Conservation (phyloP, 2,797 vertebrate genomes). For the Labeo calbasu region DNA sequence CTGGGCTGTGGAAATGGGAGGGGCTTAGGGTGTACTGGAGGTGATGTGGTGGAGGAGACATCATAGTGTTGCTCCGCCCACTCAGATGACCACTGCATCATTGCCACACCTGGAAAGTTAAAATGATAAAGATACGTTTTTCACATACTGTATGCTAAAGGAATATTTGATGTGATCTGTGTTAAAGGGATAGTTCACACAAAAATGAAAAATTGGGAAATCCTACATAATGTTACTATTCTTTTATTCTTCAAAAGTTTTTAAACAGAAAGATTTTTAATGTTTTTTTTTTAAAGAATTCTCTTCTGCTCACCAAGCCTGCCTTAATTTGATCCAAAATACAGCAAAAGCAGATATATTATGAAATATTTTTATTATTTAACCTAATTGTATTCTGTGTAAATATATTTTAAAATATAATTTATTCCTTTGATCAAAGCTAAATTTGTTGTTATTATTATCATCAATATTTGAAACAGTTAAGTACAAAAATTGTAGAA, state of each 20-base stretch:
- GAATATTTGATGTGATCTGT: background rate
- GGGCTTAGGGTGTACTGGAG: slow-evolving; percentile 86
- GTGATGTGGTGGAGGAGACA: slow-evolving; percentile 93
- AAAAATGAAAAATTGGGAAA: background rate
- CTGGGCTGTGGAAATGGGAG: slow-evolving; percentile 80
- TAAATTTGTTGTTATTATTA: too few species aligned
- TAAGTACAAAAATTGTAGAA: too few species aligned
- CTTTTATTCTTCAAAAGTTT: background rate
- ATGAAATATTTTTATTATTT: too few species aligned
- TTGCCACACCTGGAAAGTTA: slow-evolving; percentile 83
- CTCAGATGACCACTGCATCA: slow-evolving; percentile 99
- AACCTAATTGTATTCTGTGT: too few species aligned
- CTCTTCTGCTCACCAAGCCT: too few species aligned
- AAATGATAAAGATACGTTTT: slow-evolving; percentile 9
- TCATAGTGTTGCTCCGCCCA: slow-evolving; percentile 98
- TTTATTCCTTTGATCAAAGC: too few species aligned
- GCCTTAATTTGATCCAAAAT: too few species aligned
- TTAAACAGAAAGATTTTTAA: too few species aligned
- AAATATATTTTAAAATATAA: too few species aligned
- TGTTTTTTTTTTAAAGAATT: too few species aligned
- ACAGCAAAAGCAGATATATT: too few species aligned
- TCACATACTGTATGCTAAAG: background rate
- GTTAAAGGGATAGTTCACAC: background rate
- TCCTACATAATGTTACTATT: background rate
- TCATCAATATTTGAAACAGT: too few species aligned